Percentiles rank a stretch among this genome's conserved stretches.
These are phyloP conservation scores for Metopia argyrocephala DNA, from an alignment of 2,888 invertebrate genomes.

Conservation along the genomic window DNA sequence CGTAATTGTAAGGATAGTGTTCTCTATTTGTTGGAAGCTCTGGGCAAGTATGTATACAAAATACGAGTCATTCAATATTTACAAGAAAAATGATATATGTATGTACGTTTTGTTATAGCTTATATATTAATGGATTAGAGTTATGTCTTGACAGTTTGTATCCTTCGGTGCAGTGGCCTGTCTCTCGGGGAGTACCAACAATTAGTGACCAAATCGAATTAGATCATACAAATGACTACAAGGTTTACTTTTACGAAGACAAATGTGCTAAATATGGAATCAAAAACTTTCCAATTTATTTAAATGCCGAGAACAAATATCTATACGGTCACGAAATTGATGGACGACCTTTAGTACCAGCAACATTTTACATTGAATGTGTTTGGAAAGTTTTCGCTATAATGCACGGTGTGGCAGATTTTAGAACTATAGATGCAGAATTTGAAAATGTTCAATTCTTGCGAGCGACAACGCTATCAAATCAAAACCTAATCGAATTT, in stretches of 20 bases:
- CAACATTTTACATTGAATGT: slow-evolving; percentile 87
- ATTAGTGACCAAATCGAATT: slow-evolving; percentile 88
- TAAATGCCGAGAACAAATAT: slow-evolving; percentile 84
- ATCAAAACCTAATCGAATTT: slow-evolving; percentile 81
- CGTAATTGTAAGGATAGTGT: slow-evolving; percentile 79
- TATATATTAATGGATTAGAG: slow-evolving; percentile 87
- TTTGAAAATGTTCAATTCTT: slow-evolving; percentile 90
- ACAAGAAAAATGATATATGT: slow-evolving; percentile 68
- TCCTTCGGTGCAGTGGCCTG: slow-evolving; percentile 87
- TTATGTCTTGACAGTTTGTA: slow-evolving; percentile 87
- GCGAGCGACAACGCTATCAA: slow-evolving; percentile 88
- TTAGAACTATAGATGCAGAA: slow-evolving; percentile 84
- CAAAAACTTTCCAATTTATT: slow-evolving; percentile 82
- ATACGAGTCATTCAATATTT: too few species aligned
- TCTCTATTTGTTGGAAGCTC: slow-evolving; percentile 73
- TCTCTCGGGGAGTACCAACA: slow-evolving; percentile 90
- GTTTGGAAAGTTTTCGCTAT: slow-evolving; percentile 88
- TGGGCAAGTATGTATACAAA: slow-evolving; percentile 79
- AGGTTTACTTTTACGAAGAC: slow-evolving; percentile 84
- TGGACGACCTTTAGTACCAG: slow-evolving; percentile 85
- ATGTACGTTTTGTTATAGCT: slow-evolving; percentile 81
- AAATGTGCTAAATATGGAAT: slow-evolving; percentile 84
- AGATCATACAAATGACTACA: slow-evolving; percentile 89
- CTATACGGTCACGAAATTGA: slow-evolving; percentile 90
- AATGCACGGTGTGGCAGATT: slow-evolving; percentile 83